Evolutionary conservation across 2,797 vertebrate genomes (phyloP).

Genomic region (Distichodus sexfasciatus): DNA sequence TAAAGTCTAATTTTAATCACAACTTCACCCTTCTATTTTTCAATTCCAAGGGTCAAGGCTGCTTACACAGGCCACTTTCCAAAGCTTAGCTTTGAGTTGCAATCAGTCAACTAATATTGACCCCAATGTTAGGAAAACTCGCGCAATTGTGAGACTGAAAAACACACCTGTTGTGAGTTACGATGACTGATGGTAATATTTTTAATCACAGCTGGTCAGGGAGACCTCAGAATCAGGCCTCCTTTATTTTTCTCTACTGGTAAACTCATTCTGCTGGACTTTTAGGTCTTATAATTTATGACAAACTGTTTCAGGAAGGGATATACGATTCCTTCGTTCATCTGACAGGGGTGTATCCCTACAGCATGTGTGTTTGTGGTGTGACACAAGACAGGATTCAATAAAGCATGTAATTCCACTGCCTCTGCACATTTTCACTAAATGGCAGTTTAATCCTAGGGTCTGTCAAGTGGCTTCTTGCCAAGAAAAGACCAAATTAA

Average conservation of each 20-base stretch:
- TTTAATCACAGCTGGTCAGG: background rate
- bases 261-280: background rate
- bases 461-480: background rate
- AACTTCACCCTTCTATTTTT: no score
- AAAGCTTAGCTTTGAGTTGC: no score
- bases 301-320: background rate
- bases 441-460: background rate
- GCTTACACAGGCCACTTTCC: no score
- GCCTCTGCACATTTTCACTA: slow-evolving; percentile 4
- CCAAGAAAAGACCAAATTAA: no score
- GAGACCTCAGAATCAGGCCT: background rate
- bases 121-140: no score
- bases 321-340: background rate
- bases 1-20: no score
- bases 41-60: no score
- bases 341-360: background rate
- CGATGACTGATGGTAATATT: background rate
- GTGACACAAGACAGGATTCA: background rate
- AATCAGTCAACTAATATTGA: no score
- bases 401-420: background rate
- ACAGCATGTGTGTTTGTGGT: background rate
- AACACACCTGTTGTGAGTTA: no score
- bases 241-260: background rate
- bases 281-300: background rate
- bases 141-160: no score